A percentile compares a stretch with the other conserved stretches of the same genome.
Evolutionary conservation across 2,797 vertebrate genomes (phyloP).

Genomic region (Choloepus didactylus): DNA sequence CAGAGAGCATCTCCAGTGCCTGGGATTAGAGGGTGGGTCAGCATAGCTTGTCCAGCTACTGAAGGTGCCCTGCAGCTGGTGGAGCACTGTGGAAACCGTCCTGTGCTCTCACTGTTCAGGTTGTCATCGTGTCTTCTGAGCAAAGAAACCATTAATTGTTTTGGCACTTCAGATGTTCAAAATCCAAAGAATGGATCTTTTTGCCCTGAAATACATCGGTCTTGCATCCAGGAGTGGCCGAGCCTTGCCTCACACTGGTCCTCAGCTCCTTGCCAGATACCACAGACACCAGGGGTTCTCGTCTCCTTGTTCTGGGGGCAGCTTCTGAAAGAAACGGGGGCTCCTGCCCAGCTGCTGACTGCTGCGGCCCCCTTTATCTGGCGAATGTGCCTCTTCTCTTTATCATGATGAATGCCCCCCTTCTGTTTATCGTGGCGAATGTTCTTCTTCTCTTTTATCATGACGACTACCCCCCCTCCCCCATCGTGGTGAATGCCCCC

Average conservation of each 20-base stretch:
- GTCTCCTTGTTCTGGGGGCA: fast-evolving
- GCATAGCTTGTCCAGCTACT: not conserved
- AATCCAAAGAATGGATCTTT: not conserved
- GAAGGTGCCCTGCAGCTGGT: not conserved
- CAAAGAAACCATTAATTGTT: too few species aligned
- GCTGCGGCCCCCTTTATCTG: fast-evolving
- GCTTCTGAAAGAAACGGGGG: fast-evolving
- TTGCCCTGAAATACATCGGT: not conserved
- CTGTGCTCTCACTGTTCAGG: not conserved
- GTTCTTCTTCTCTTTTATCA: too few species aligned
- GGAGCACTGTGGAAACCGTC: not conserved
- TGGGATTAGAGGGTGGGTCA: fast-evolving
- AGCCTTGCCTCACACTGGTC: too few species aligned
- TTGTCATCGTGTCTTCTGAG: not conserved
- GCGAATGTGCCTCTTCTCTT: too few species aligned
- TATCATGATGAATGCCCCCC: too few species aligned
- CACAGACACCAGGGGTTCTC: not conserved
- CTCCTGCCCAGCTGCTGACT: fast-evolving
- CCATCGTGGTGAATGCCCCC: too few species aligned
- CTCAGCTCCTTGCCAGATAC: too few species aligned
- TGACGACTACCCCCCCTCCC: too few species aligned
- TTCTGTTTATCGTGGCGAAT: too few species aligned
- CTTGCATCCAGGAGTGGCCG: not conserved
- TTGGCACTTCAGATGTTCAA: not conserved
- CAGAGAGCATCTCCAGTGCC: not conserved